phyloP scores from a whole-genome alignment of 2,113 vertebrate species.

The Ibidorhyncha struthersii region DNA sequence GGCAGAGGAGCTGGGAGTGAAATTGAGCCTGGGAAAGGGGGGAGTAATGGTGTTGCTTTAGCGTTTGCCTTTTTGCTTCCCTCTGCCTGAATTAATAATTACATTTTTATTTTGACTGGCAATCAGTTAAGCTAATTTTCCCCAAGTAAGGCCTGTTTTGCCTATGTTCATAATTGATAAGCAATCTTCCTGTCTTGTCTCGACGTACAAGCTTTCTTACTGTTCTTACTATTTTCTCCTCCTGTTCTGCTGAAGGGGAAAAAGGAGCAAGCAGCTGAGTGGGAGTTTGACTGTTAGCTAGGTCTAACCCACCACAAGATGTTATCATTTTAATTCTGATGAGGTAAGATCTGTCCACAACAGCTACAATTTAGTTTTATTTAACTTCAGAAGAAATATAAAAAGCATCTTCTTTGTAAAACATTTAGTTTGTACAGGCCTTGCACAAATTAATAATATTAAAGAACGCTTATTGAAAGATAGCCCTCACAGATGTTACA shows the following conservation, averaged over 20 bases:
- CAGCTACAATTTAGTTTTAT: neutral
- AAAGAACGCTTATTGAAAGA: slow-evolving; percentile 19
- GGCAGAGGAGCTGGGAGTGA: neutral
- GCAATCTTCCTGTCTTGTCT: neutral
- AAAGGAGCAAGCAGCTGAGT: neutral
- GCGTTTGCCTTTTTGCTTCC: neutral
- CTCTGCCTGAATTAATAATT: neutral
- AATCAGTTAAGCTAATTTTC: neutral
- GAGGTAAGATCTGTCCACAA: neutral
- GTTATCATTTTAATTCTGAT: neutral
- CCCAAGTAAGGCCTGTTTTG: neutral
- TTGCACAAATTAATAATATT: slow-evolving; percentile 27
- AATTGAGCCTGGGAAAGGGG: neutral
- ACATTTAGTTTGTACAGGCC: neutral
- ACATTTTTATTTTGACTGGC: neutral
- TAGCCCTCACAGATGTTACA: slow-evolving; percentile 31
- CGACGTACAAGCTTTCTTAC: neutral
- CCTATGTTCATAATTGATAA: neutral
- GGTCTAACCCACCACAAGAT: neutral
- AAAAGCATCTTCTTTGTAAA: neutral
- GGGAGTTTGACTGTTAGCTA: neutral
- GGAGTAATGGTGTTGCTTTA: neutral
- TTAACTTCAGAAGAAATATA: neutral
- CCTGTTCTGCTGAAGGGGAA: neutral
- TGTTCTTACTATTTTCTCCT: neutral